These are phyloP conservation scores for Eospalax fontanierii DNA, from an alignment of 2,797 vertebrate genomes.

Conservation along the genomic window DNA sequence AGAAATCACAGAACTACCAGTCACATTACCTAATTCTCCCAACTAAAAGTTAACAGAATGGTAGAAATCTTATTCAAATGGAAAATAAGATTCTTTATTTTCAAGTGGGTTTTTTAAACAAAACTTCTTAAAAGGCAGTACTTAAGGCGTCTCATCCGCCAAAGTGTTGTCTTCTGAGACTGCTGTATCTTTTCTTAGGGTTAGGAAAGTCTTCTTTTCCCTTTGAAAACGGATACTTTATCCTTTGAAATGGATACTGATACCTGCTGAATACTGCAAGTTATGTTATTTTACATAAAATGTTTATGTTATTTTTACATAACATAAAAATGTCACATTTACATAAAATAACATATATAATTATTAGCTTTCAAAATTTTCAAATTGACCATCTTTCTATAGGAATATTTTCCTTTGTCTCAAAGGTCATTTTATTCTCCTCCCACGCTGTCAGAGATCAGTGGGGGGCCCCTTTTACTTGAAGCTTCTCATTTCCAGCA, in stretches of 20 bases:
- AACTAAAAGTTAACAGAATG: not conserved
- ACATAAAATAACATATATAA: not conserved
- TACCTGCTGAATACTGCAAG: not conserved
- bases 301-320: too few species aligned
- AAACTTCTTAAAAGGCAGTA: not conserved
- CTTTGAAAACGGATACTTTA: too few species aligned
- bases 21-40: not conserved
- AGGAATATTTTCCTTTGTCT: not conserved
- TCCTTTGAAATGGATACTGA: slow-evolving; percentile 61
- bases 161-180: slow-evolving; percentile 54
- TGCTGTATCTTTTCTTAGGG: slow-evolving; percentile 18
- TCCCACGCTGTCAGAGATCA: not conserved
- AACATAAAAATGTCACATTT: too few species aligned
- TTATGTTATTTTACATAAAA: slow-evolving; percentile 46
- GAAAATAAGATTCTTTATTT: slow-evolving; percentile 13
- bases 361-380: slow-evolving; percentile 56
- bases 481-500: not conserved
- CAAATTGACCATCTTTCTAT: not conserved
- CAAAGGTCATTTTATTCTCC: slow-evolving; percentile 10
- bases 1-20: not conserved
- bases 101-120: slow-evolving; percentile 31
- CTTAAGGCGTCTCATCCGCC: slow-evolving; percentile 35
- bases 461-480: not conserved
- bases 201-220: not conserved
- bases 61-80: not conserved